Evolutionary conservation across 2,113 vertebrate genomes (phyloP).

Genomic region (Azemiops feae): DNA sequence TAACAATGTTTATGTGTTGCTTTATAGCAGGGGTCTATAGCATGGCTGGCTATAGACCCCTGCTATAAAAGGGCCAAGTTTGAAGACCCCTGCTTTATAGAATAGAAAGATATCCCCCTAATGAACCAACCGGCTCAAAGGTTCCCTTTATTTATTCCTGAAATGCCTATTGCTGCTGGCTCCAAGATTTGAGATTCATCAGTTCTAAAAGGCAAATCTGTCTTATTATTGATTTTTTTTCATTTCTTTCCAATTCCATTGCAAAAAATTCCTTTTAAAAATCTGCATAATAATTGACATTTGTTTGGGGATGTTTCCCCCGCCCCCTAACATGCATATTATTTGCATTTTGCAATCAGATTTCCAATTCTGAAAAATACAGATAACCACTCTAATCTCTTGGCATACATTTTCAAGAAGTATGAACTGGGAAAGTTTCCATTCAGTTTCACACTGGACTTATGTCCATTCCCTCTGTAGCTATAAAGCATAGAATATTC

Average conservation of each 20-base stretch:
- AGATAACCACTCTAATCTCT: neutral
- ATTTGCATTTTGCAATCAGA: neutral
- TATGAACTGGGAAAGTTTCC: neutral
- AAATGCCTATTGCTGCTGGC: neutral
- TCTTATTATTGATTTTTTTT: neutral
- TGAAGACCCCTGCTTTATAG: neutral
- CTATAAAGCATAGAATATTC: neutral
- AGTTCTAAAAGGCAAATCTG: neutral
- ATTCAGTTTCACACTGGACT: neutral
- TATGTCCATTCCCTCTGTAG: neutral
- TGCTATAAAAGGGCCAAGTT: too few relatives aligned
- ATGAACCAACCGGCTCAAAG: neutral
- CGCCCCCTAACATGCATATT: neutral
- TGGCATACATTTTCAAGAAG: neutral
- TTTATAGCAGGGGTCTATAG: neutral
- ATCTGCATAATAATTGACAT: neutral
- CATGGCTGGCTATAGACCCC: too few relatives aligned
- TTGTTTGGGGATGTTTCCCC: neutral
- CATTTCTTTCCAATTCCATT: neutral
- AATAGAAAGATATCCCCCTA: too few relatives aligned
- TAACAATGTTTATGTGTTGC: neutral
- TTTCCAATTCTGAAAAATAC: neutral
- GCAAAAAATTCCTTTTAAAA: neutral
- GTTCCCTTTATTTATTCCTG: neutral
- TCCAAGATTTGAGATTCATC: neutral